phyloP scores from a whole-genome alignment of 2,797 vertebrate species.

The Scarus forsteni region DNA sequence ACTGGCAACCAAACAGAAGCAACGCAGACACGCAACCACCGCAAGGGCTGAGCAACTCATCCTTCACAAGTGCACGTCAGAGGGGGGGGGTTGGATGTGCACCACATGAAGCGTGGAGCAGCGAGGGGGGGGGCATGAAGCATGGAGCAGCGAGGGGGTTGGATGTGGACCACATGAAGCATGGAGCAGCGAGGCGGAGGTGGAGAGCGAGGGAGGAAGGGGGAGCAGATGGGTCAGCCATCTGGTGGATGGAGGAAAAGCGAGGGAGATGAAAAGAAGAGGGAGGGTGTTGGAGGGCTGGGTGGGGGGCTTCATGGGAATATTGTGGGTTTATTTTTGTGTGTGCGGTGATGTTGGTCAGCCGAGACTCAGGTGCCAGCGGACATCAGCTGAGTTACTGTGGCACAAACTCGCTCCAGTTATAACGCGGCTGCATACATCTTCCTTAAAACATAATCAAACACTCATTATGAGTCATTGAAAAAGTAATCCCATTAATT shows the following conservation, averaged over 20 bases:
- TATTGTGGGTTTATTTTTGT: constrained; percentile 42
- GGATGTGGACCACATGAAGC: constrained; percentile 74
- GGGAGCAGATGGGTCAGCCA: constrained; percentile 88
- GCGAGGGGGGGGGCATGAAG: constrained; percentile 42
- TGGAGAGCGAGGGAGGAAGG: constrained; percentile 65
- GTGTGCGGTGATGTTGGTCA: constrained; percentile 48
- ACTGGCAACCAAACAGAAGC: constrained; percentile 57
- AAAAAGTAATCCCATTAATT: constrained; percentile 6
- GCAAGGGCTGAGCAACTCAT: constrained; percentile 43
- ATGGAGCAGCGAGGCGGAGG: constrained; percentile 58
- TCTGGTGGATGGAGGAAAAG: constrained; percentile 84
- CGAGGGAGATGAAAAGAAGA: constrained; percentile 80
- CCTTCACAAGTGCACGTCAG: constrained; percentile 28
- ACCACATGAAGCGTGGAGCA: constrained; percentile 72
- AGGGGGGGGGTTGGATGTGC: constrained; percentile 72
- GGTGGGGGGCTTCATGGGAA: constrained; percentile 43
- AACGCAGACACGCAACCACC: constrained; percentile 44
- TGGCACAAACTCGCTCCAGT: constrained; percentile 13
- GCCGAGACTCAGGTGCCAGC: constrained; percentile 60
- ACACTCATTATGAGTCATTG: constrained; percentile 1
- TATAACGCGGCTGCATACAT: constrained; percentile 13
- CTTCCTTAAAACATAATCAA: not conserved
- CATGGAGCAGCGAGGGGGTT: constrained; percentile 70
- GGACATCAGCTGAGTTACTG: constrained; percentile 42
- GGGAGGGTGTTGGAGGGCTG: constrained; percentile 50